These are phyloP conservation scores for Noctua pronuba DNA, from an alignment of 2,888 invertebrate genomes.

Conservation along the genomic window DNA sequence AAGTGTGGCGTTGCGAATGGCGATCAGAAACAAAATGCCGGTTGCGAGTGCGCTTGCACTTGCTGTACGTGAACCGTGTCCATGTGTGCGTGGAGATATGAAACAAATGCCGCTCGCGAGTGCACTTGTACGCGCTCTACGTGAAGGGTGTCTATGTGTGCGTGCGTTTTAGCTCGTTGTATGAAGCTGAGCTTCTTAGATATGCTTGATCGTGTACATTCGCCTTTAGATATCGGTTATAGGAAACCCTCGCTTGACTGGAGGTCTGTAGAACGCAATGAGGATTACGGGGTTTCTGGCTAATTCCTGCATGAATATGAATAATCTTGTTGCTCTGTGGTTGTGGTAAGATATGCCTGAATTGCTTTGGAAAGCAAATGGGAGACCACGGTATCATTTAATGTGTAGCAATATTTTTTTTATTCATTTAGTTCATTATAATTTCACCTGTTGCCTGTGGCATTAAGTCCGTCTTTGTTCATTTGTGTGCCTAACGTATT, in stretches of 20 bases:
- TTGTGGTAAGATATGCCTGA: background rate
- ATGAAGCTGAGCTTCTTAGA: background rate
- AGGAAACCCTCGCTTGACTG: constrained; percentile 31
- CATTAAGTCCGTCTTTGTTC: background rate
- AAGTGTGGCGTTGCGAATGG: constrained; percentile 59
- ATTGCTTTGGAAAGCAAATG: background rate
- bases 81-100: too few relatives aligned
- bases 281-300: constrained; percentile 36
- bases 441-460: background rate
- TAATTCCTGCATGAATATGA: constrained; percentile 50
- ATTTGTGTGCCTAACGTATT: background rate
- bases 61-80: background rate
- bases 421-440: background rate
- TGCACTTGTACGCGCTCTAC: background rate
- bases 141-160: background rate
- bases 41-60: background rate
- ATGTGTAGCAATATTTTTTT: too few relatives aligned
- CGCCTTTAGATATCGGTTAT: constrained; percentile 39
- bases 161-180: background rate
- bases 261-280: constrained; percentile 36
- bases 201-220: background rate
- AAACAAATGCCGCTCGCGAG: background rate
- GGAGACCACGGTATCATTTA: background rate
- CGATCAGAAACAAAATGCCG: background rate
- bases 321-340: constrained; percentile 41